A percentile compares a stretch with the other conserved stretches of the same genome.
Conservation (phyloP, 2,113 vertebrate species). For the Thermophis baileyi region DNA sequence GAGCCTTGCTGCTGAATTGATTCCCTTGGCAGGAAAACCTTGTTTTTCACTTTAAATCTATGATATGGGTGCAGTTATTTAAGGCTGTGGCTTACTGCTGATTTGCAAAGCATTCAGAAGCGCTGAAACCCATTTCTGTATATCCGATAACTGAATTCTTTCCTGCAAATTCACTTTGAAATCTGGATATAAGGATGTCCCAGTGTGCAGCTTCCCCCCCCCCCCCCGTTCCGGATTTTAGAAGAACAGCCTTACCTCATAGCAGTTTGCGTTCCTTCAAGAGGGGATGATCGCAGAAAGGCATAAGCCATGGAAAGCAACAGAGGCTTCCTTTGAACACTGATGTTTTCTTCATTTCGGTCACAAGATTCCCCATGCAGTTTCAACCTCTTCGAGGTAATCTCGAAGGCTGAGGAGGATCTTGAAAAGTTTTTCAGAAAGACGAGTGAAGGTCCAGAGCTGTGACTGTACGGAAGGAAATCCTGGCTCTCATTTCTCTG, state of each 20-base stretch:
- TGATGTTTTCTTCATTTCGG: neutral
- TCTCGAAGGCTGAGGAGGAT: neutral
- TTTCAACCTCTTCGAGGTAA: neutral
- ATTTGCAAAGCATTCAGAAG: neutral
- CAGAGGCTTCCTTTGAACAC: no score
- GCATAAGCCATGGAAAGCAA: neutral
- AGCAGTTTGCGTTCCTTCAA: constrained; percentile 32
- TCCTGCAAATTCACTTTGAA: neutral
- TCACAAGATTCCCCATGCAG: neutral
- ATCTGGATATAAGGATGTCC: neutral
- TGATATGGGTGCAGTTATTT: neutral
- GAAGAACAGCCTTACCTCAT: constrained; percentile 56
- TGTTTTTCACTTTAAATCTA: neutral
- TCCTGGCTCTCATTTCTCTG: constrained; percentile 46
- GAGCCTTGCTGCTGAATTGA: neutral
- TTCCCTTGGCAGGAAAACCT: neutral
- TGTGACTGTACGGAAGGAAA: constrained; percentile 56
- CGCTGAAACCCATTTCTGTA: neutral
- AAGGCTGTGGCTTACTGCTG: neutral
- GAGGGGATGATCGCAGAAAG: constrained; percentile 23
- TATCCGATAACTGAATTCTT: neutral
- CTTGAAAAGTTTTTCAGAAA: neutral
- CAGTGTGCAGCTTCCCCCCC: neutral
- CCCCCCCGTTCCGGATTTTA: accelerated
- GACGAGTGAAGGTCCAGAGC: neutral